A percentile compares a stretch with the other conserved stretches of the same genome.
Conservation (phyloP, 2,113 vertebrate genomes). For the Calypte anna region DNA sequence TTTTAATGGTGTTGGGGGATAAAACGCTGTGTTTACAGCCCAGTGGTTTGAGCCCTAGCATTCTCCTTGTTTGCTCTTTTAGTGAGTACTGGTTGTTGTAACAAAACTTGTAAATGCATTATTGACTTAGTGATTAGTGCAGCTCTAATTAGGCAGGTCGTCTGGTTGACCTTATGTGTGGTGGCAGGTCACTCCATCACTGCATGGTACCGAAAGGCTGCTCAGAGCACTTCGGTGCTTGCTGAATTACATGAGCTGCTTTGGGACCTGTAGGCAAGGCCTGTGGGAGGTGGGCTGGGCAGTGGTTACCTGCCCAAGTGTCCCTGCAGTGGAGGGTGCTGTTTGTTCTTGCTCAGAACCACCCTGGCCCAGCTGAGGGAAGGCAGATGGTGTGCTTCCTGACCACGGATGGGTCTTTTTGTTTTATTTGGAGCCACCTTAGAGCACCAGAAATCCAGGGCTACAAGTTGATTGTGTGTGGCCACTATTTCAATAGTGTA, state of each 20-base stretch:
- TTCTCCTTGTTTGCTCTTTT: not conserved
- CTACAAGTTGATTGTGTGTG: fast-evolving
- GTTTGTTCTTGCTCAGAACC: fast-evolving
- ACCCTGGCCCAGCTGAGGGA: not conserved
- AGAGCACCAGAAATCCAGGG: fast-evolving
- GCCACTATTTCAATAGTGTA: fast-evolving
- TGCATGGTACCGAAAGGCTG: not conserved
- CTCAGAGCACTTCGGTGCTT: not conserved
- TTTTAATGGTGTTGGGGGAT: too few relatives aligned
- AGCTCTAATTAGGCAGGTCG: fast-evolving
- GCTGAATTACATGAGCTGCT: not conserved
- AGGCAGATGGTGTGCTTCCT: too few relatives aligned
- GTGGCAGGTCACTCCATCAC: too few relatives aligned
- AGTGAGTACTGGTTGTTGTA: too few relatives aligned
- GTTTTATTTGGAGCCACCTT: fast-evolving
- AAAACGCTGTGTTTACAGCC: too few relatives aligned
- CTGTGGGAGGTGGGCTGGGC: too few relatives aligned
- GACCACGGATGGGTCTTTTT: fast-evolving
- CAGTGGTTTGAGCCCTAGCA: too few relatives aligned
- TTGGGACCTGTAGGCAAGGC: not conserved
- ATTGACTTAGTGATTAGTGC: fast-evolving
- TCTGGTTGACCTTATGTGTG: too few relatives aligned
- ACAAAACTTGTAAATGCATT: too few relatives aligned
- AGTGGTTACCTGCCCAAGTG: not conserved
- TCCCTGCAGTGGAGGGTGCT: fast-evolving